Evolutionary conservation across 2,888 invertebrate genomes (phyloP), one percentile per base, ranked within the genome.

Genomic region (Diaperis boleti): DNA sequence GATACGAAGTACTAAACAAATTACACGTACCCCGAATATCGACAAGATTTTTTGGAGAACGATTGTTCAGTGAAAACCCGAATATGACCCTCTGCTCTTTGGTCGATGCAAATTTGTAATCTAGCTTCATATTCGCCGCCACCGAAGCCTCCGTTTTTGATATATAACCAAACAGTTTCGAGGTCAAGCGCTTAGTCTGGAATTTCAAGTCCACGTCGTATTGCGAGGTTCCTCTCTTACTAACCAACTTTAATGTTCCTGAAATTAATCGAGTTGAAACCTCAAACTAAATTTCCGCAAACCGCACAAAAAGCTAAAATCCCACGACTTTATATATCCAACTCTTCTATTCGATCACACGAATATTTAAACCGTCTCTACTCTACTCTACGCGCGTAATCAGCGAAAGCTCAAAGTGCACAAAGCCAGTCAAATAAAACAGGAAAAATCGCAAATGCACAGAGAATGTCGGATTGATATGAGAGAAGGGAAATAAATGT

Each of bases 141-240:
- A 82, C 56, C 5, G 80, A 79, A 10, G 74, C 74, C 29, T 78
- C 77, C 10, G 76, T 78, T 69, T 74, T 78, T 55, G 79, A 79
- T 70, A 92, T 86, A 76, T 92, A 92, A 0, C 94, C 94, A 22
- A 86, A 82, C n/a, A 93, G 81, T 66, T 87, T 85, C 42, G 92
- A 92, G 56, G 87, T 88, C 0, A 94, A 82, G 67, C 89, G 88
- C 72, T 91, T 92, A 0, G 93, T 94, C 82, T 91, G 89, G 75
- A 94, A 93, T 45, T 88, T 88, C 6, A 92, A 79, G 64, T 89
- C 85, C 5, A 94, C 86, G 68, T 92, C 92, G 74, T 89, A 90
- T 76, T 94, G 93, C 0, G 88, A 88, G 14, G 92, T 86, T 1
- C 90, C 90, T 67, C 85, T 87, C 79, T 90, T 91, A 33, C 85